Conservation (phyloP, 2,797 vertebrate genomes). For the Sternarchorhynchus goeldii region DNA sequence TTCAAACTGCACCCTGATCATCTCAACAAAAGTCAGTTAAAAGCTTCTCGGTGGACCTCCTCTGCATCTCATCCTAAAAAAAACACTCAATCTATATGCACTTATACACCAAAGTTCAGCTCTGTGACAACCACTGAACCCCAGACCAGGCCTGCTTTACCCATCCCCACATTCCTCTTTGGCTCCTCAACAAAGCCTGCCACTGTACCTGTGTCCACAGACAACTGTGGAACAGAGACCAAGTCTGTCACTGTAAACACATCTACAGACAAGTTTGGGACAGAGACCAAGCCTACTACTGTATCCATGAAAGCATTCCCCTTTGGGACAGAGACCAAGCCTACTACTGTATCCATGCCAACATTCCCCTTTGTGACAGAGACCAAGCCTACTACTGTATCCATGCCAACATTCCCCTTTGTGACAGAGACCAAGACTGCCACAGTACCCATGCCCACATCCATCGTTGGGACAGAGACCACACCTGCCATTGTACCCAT, state of each 20-base stretch:
- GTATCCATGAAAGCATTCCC: background rate
- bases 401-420: accelerated
- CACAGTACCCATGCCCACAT: background rate
- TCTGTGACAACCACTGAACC: too few relatives aligned
- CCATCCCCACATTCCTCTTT: background rate
- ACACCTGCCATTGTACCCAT: background rate
- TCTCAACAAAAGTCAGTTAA: background rate
- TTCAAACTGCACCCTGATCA: background rate
- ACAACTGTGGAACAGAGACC: too few relatives aligned
- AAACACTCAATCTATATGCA: background rate
- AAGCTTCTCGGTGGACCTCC: background rate
- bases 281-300: background rate
- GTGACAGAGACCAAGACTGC: background rate
- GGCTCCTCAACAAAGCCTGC: too few relatives aligned
- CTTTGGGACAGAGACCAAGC: too few relatives aligned
- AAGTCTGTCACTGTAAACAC: background rate
- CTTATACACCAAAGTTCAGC: background rate
- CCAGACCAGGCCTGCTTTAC: background rate
- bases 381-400: background rate
- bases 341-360: too few relatives aligned
- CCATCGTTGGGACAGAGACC: background rate
- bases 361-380: background rate
- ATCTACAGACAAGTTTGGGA: background rate
- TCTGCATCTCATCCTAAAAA: background rate
- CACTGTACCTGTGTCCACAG: too few relatives aligned